A percentile compares a stretch with the other conserved stretches of the same genome.
These are phyloP conservation scores for Podarcis siculus DNA, from an alignment of 2,797 vertebrate species.

Conservation along the genomic window DNA sequence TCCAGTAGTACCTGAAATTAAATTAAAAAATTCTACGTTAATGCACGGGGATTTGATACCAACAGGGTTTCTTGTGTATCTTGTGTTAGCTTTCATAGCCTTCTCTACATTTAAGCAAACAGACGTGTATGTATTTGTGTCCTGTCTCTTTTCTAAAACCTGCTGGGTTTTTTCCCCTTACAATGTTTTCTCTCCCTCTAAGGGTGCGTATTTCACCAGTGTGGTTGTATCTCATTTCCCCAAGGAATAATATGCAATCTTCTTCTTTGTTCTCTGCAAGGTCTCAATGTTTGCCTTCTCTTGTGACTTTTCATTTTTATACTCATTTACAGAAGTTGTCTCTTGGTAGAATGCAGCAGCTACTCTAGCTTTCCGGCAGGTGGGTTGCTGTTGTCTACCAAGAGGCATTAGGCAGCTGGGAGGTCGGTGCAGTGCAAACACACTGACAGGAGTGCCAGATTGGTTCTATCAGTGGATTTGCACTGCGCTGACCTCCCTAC, in stretches of 20 bases:
- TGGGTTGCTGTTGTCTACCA: too few species aligned
- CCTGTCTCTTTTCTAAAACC: background rate
- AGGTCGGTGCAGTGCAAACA: too few species aligned
- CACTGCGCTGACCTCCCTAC: too few species aligned
- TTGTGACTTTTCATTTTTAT: background rate
- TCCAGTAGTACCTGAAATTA: constrained; percentile 11
- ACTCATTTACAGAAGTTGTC: background rate
- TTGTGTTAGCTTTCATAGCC: background rate
- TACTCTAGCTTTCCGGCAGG: too few species aligned
- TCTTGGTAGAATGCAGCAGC: too few species aligned
- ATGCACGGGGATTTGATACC: constrained; percentile 1
- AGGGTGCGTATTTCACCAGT: background rate
- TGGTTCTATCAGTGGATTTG: too few species aligned
- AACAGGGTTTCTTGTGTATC: background rate
- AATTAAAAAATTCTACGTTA: constrained; percentile 28
- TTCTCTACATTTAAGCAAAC: constrained; percentile 13
- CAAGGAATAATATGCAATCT: background rate
- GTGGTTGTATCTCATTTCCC: background rate
- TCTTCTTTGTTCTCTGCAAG: background rate
- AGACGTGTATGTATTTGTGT: background rate
- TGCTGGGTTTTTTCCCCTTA: background rate
- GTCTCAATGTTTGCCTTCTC: background rate
- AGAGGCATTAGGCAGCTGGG: too few species aligned
- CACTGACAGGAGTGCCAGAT: too few species aligned
- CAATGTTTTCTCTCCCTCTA: background rate